Evolutionary conservation across 1,140 invertebrate genomes (phyloP).

Genomic region (Ceratosolen solmsi): DNA sequence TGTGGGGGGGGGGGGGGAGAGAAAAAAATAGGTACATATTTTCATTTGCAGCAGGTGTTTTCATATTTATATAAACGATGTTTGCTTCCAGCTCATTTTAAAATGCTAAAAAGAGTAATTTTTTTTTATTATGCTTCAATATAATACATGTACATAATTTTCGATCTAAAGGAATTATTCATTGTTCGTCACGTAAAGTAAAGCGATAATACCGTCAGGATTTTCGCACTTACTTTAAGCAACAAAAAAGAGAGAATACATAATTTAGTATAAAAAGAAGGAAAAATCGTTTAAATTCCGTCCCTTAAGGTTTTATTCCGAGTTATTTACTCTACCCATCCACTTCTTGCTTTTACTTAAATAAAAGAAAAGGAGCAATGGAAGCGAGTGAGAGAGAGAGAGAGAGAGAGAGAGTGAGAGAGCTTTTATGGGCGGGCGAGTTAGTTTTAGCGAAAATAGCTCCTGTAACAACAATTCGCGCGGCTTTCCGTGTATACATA

Average conservation of each 20-base stretch:
- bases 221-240: no score
- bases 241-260: neutral
- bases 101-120: neutral
- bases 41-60: no score
- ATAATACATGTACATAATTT: neutral
- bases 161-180: no score
- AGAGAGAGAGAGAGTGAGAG: neutral
- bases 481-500: neutral
- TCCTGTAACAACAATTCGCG: neutral
- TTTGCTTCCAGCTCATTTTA: neutral
- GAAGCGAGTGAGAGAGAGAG: neutral
- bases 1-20: no score
- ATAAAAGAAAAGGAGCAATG: neutral
- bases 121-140: neutral
- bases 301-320: neutral
- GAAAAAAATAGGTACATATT: no score
- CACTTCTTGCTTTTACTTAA: neutral
- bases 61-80: no score
- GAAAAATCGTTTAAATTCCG: neutral
- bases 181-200: neutral
- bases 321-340: neutral
- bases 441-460: neutral
- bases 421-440: neutral
- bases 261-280: neutral
- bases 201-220: neutral